phyloP scores from a whole-genome alignment of 2,113 vertebrate species.

The Saccopteryx bilineata region DNA sequence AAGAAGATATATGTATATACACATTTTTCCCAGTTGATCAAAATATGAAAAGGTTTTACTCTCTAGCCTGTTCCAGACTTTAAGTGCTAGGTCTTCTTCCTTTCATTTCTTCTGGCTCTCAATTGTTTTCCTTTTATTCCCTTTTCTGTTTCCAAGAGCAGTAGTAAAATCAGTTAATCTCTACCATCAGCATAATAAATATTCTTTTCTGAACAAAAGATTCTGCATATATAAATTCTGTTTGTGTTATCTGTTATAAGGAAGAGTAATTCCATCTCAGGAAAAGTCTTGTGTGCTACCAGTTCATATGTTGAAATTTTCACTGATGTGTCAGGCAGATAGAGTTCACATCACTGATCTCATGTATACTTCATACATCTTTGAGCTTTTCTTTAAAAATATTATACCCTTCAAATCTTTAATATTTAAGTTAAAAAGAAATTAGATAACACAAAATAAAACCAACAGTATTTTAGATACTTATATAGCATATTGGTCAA shows the following conservation, averaged over 20 bases:
- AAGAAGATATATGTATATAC: neutral
- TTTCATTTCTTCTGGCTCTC: neutral
- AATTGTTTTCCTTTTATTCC: neutral
- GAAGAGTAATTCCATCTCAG: neutral
- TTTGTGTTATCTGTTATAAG: neutral
- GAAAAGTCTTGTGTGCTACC: neutral
- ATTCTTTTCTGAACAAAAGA: neutral
- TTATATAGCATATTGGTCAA: neutral
- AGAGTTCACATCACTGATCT: neutral
- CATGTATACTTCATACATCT: neutral
- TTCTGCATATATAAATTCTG: neutral
- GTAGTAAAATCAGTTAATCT: neutral
- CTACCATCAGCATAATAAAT: neutral
- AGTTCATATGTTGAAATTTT: neutral
- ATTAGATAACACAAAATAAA: slow-evolving; percentile 25
- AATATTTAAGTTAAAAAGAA: slow-evolving; percentile 5
- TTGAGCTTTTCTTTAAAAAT: slow-evolving; percentile 21
- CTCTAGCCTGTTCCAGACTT: neutral
- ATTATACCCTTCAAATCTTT: neutral
- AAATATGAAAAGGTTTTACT: neutral
- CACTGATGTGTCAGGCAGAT: neutral
- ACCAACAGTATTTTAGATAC: neutral
- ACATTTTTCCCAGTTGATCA: neutral
- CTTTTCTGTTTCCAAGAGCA: neutral
- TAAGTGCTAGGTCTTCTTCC: neutral